phyloP scores from a whole-genome alignment of 2,797 vertebrate species.

The Dendrocincla fuliginosa region DNA sequence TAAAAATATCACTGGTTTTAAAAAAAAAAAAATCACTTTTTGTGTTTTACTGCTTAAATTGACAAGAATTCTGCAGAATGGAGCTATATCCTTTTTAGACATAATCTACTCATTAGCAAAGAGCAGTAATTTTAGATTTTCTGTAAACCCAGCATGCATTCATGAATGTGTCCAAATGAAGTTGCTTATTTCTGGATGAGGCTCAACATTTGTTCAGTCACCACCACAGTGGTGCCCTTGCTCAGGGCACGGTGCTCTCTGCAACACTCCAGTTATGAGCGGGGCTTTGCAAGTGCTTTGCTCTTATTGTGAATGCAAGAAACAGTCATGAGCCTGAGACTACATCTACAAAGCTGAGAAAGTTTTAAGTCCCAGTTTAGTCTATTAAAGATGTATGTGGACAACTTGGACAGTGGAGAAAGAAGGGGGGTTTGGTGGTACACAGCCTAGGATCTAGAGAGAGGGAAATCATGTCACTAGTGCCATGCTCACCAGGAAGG shows the following conservation, averaged over 20 bases:
- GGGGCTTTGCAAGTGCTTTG: not conserved
- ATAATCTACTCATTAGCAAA: not conserved
- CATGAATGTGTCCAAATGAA: accelerated
- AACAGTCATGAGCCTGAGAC: not conserved
- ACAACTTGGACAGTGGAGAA: not conserved
- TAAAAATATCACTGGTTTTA: not conserved
- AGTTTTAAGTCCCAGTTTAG: not conserved
- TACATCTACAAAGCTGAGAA: not conserved
- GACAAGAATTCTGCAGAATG: not conserved
- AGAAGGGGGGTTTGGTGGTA: not conserved
- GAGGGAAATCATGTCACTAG: too few relatives aligned
- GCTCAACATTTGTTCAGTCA: not conserved
- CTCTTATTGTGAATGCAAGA: not conserved
- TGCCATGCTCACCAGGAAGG: not conserved
- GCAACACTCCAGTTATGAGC: accelerated
- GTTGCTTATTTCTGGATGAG: not conserved
- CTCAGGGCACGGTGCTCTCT: accelerated
- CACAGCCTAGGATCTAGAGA: not conserved
- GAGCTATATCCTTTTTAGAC: not conserved
- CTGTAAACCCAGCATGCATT: not conserved
- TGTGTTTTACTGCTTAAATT: not conserved
- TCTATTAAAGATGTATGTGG: not conserved
- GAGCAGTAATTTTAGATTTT: not conserved
- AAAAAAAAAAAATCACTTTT: not conserved
- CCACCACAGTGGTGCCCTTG: not conserved